Percentiles rank a stretch among this genome's conserved stretches.
phyloP scores from a whole-genome alignment of 2,113 vertebrate species.

The Oenanthe melanoleuca region DNA sequence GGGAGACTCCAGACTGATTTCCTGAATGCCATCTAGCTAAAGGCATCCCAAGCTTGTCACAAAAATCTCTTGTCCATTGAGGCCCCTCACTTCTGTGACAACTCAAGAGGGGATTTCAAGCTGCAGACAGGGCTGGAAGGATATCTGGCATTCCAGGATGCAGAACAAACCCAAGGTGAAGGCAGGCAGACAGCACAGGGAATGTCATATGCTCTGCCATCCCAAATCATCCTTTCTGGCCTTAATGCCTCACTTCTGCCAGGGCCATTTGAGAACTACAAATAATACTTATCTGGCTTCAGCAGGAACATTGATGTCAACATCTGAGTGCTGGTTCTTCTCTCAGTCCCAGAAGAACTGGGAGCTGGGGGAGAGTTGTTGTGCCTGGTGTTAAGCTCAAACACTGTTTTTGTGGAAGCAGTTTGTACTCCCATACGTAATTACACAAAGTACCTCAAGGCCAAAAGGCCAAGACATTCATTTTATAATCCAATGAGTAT shows the following conservation, averaged over 20 bases:
- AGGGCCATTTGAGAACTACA: not conserved
- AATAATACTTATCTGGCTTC: not conserved
- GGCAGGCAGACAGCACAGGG: not conserved
- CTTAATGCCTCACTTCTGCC: not conserved
- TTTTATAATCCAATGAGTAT: not conserved
- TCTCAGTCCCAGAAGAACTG: not conserved
- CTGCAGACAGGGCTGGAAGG: not conserved
- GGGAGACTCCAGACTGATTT: not conserved
- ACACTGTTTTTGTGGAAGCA: not conserved
- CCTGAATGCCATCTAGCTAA: not conserved
- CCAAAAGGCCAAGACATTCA: not conserved
- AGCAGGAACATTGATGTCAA: not conserved
- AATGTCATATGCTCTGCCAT: not conserved
- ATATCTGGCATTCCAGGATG: fast-evolving
- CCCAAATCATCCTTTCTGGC: not conserved
- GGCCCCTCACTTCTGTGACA: not conserved
- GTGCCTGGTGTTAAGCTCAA: not conserved
- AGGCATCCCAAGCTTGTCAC: not conserved
- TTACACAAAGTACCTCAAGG: not conserved
- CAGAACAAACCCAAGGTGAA: not conserved
- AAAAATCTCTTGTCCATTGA: not conserved
- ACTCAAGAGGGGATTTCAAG: not conserved
- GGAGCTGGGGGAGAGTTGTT: not conserved
- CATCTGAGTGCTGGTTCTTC: fast-evolving
- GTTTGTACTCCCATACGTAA: not conserved